phyloP scores from a whole-genome alignment of 1,140 invertebrate species.

The Drosophila parvula region DNA sequence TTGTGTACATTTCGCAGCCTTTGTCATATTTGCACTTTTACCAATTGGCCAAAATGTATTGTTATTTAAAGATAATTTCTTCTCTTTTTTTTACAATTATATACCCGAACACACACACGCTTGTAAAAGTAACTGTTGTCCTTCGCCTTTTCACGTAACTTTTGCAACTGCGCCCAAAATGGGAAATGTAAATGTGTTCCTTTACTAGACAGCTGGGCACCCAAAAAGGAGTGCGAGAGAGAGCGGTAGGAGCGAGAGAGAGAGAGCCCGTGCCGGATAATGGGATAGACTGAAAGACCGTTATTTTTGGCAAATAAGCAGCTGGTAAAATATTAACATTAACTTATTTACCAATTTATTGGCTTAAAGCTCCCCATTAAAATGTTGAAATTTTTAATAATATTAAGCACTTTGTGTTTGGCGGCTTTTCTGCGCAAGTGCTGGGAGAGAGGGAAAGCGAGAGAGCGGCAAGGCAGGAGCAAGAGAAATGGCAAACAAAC shows the following conservation, averaged over 20 bases:
- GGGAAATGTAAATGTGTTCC: conserved; percentile 39
- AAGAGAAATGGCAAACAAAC: conserved; percentile 50
- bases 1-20: conserved; percentile 22
- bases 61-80: neutral
- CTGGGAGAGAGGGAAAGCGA: conserved; percentile 2
- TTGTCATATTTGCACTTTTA: conserved; percentile 33
- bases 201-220: conserved; percentile 73
- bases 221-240: conserved; percentile 46
- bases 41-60: neutral
- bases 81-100: conserved; percentile 27
- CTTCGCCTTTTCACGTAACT: conserved; percentile 79
- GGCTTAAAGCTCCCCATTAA: neutral
- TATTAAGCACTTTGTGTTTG: conserved; percentile 23
- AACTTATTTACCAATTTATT: neutral
- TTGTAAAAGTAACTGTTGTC: conserved; percentile 43
- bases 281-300: neutral
- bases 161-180: conserved; percentile 78
- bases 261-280: conserved; percentile 19
- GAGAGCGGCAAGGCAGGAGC: conserved; percentile 21
- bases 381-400: conserved; percentile 15
- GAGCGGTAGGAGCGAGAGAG: conserved; percentile 3
- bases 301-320: neutral
- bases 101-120: conserved; percentile 23
- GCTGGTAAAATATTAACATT: neutral
- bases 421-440: conserved; percentile 46